Base-by-base conservation (phyloP, 1,140 invertebrate species). In the Aleiodes sp. region DNA sequence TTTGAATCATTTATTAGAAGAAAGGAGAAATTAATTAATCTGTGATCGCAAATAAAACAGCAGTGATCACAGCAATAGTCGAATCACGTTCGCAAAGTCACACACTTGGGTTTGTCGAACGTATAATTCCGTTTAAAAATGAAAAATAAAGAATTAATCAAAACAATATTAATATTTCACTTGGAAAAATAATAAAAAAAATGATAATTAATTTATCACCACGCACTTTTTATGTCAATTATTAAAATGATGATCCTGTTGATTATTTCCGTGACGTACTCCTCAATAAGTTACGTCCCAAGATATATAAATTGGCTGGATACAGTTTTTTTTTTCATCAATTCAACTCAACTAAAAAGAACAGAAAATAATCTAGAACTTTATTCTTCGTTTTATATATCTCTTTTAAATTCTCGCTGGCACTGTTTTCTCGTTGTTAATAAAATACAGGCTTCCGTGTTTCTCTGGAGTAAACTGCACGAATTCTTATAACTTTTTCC, bases 21-120 rank as follows among this genome's bases (percentile, higher is more conserved):
- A 59, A 59, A 28, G 10, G 26, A 63, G 28, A 41, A 62, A 14
- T 43, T 63, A 41, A 63, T 63, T 29, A 28, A 10, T 31, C 9
- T 31, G 19, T 16, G n/a, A 46, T 31, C 12, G 33, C 9, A 64
- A 43, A 28, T 43, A 43, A 43, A 16, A 29, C 46, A 52, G 46
- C 21, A 52, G 46, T 24, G 46, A 52, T 52, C 46, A 52, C 46
- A 52, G 21, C 46, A 52, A 52, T 52, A 52, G 26, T 52, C 26
- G 7, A 52, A 52, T 62, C 33, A 62, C 60, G 60, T 39, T 62
- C 60, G 31, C 33, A 62, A 43, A 28, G 61, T 64, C 61, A 64
- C 61, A 64, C 61, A 64, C 61, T 64, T n/a, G 39, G 14, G 41
- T 43, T 60, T 60, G n/a, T 33, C 31, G 57, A 52, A 52, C 46